Base-by-base conservation (phyloP, 2,113 vertebrate genomes). In the Tragelaphus strepsiceros region DNA sequence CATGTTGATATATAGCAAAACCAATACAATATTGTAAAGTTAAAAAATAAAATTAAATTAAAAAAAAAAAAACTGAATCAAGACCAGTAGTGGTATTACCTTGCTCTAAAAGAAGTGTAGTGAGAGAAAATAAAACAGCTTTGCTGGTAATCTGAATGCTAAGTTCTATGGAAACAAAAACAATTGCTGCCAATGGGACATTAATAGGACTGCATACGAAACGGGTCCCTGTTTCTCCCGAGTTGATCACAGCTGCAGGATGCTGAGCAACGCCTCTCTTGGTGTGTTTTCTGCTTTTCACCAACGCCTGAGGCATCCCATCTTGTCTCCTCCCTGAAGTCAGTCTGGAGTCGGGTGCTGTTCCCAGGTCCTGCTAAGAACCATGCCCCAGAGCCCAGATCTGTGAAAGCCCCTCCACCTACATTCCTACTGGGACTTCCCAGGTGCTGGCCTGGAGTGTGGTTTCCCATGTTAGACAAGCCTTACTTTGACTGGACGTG, bases 381-480 rank as follows among this genome's bases (percentile, higher is more conserved):
- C 62, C 51, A 62, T 3, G 86, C 11, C 19, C 30, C 84, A 43
- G 24, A 56, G 62, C 1, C 7, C 24, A 77, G 17, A 43, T 5
- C 30, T 56, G 22, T 4, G 54, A 32, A 74, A 64, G 26, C 7
- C 26, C 13, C 21, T 51, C 74, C 49, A n/a, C 12, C 32, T 1
- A 30, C 6, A 13, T 8, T 7, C 8, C 21, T 16, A 6, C 54
- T 5, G 77, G 74, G 46, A 3, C 17, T 13, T 43, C 9, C 9
- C n/a, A 53, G 14, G n/a, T 9, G 16, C 10, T 8, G 54, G 26
- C 32, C 13, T 6, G 2, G 15, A 8, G 0, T 14, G 3, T 3
- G 1, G 32, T 19, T 39, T 77, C 13, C 21, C 19, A 24, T n/a
- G 19, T 14, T 54, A 83, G 64, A 77, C 28, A 67, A 92, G 13